Conservation (phyloP, 92 coral and sea anemone species). For the Umimayanthus chanpuru region DNA sequence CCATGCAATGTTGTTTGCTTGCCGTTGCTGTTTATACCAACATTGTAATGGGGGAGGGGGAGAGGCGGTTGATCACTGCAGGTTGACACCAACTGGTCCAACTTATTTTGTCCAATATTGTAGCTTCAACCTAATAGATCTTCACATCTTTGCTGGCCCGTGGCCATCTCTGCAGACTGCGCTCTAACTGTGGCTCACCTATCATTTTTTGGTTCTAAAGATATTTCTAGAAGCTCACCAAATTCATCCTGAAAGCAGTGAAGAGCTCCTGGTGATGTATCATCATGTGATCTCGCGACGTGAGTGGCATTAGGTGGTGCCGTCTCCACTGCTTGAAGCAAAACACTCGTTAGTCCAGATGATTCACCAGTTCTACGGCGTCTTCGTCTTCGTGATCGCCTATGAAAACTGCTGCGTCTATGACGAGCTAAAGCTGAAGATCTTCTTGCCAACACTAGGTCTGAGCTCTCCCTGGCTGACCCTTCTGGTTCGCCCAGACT, state of each 20-base stretch:
- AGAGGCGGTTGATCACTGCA: too few relatives aligned
- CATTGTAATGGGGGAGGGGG: too few relatives aligned
- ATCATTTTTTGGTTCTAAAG: too few relatives aligned
- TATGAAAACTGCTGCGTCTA: constrained; percentile 74
- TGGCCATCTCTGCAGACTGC: too few relatives aligned
- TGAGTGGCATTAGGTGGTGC: constrained; percentile 72
- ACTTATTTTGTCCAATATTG: too few relatives aligned
- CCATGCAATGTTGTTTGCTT: too few relatives aligned
- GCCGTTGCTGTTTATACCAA: too few relatives aligned
- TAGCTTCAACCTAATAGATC: too few relatives aligned
- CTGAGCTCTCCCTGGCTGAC: constrained; percentile 77
- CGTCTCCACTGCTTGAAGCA: constrained; percentile 72
- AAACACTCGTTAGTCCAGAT: constrained; percentile 54
- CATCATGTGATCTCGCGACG: constrained; percentile 89
- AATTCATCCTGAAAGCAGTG: constrained; percentile 91
- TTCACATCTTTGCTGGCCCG: too few relatives aligned
- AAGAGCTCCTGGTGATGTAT: constrained; percentile 93
- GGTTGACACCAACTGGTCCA: too few relatives aligned
- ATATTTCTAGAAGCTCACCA: constrained; percentile 58
- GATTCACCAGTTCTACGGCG: constrained; percentile 72
- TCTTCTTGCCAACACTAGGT: constrained; percentile 67
- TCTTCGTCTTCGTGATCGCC: constrained; percentile 66
- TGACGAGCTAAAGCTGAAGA: constrained; percentile 83
- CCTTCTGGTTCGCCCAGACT: constrained; percentile 90
- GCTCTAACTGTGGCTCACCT: too few relatives aligned